Conservation (phyloP, 2,888 invertebrate species). For the Conomelus anceps region DNA sequence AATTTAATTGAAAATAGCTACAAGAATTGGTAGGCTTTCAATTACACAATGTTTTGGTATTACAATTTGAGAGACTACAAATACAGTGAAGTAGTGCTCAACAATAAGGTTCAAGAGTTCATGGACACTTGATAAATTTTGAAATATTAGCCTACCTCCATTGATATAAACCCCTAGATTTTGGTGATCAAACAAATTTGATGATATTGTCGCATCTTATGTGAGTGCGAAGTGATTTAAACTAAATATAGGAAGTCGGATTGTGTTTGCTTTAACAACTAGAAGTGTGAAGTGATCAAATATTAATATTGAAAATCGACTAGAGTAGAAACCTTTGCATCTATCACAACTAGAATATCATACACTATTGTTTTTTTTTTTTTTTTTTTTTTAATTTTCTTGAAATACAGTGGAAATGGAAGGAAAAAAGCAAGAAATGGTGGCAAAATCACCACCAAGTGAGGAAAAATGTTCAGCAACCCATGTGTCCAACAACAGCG, state of each 20-base stretch:
- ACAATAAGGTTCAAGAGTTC: neutral
- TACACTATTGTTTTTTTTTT: neutral
- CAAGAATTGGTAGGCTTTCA: neutral
- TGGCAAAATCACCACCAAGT: conserved; percentile 1
- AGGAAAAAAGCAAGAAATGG: neutral
- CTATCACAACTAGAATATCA: too few species aligned
- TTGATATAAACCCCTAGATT: too few species aligned
- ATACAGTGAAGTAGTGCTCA: neutral
- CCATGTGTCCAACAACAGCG: neutral
- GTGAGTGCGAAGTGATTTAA: too few species aligned
- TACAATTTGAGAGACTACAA: neutral
- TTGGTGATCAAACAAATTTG: too few species aligned
- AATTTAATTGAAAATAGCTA: too few species aligned
- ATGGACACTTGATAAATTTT: neutral
- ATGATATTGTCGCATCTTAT: too few species aligned
- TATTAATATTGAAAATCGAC: too few species aligned
- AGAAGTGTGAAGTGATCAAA: too few species aligned
- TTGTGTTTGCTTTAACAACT: too few species aligned
- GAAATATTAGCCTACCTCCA: too few species aligned
- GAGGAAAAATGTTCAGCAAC: neutral
- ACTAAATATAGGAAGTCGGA: too few species aligned
- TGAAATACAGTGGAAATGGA: neutral
- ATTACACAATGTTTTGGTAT: neutral
- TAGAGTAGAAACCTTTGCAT: too few species aligned
- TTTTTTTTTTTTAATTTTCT: neutral